phyloP scores from a whole-genome alignment of 2,797 vertebrate genomes.

The Glossophaga mutica region DNA sequence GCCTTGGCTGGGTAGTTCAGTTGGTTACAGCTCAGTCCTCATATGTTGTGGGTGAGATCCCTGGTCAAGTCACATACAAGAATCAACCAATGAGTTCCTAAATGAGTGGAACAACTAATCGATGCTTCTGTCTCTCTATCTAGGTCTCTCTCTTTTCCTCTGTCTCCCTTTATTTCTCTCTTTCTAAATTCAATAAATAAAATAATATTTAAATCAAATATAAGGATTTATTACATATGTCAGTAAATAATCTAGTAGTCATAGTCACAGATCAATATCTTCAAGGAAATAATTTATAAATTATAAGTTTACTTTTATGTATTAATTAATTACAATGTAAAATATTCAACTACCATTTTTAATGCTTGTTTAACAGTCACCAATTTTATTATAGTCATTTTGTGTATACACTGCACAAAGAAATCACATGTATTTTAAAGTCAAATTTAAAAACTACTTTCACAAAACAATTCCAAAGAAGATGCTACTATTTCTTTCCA shows the following conservation, averaged over 20 bases:
- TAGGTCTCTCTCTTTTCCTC: too few relatives aligned
- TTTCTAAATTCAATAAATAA: too few relatives aligned
- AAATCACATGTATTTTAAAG: not conserved
- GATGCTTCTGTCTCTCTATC: too few relatives aligned
- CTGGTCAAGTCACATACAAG: too few relatives aligned
- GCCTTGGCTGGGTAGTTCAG: too few relatives aligned
- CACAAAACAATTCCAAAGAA: not conserved
- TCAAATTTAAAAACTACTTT: not conserved
- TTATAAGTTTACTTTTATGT: not conserved
- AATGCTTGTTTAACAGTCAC: not conserved
- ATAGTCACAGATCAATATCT: not conserved
- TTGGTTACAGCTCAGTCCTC: too few relatives aligned
- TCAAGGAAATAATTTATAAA: not conserved
- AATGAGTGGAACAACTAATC: too few relatives aligned
- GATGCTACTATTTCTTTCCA: not conserved
- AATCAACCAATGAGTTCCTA: too few relatives aligned
- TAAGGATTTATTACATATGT: not conserved
- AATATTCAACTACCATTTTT: not conserved
- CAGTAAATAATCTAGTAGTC: not conserved
- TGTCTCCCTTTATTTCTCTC: too few relatives aligned
- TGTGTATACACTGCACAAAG: not conserved
- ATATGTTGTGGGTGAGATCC: too few relatives aligned
- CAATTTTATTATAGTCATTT: not conserved
- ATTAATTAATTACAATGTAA: not conserved
- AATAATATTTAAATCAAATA: too few relatives aligned